Evolutionary conservation across 2,888 invertebrate species (phyloP).

Genomic region (Drosophila putrida): DNA sequence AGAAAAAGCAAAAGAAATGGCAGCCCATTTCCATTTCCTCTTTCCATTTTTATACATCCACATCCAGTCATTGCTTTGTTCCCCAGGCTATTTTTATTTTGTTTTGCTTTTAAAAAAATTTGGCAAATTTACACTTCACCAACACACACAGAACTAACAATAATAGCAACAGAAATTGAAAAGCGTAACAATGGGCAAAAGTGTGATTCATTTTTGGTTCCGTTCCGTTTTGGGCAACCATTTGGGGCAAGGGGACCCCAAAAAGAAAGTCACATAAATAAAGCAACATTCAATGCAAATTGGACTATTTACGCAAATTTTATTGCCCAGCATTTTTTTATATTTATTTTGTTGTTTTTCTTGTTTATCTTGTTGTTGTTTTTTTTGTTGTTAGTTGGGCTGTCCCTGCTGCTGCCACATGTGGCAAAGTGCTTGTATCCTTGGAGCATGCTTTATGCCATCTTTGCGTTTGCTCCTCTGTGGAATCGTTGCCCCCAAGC

Average conservation of each 20-base stretch:
- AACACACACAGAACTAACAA: conserved; percentile 27
- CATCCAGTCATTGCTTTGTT: conserved; percentile 7
- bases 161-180: conserved; percentile 25
- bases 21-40: conserved; percentile 38
- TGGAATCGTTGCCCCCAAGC: conserved; percentile 59
- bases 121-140: conserved; percentile 81
- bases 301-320: conserved; percentile 84
- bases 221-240: neutral
- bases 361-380: conserved; percentile 22
- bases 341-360: conserved; percentile 67
- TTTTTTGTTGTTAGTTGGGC: conserved; percentile 50
- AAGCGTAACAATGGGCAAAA: conserved; percentile 55
- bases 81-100: conserved; percentile 38
- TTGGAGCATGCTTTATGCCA: conserved; percentile 56
- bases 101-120: conserved; percentile 72
- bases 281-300: conserved; percentile 81
- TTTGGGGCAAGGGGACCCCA: neutral
- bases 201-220: conserved; percentile 61
- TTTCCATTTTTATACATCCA: neutral
- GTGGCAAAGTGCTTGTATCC: conserved; percentile 48
- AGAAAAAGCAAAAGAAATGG: conserved; percentile 37
- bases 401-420: conserved; percentile 37
- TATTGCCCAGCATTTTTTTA: conserved; percentile 82
- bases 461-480: conserved; percentile 31
- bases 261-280: conserved; percentile 66